Conservation (phyloP, 2,888 invertebrate species). For the Sicus ferrugineus region DNA sequence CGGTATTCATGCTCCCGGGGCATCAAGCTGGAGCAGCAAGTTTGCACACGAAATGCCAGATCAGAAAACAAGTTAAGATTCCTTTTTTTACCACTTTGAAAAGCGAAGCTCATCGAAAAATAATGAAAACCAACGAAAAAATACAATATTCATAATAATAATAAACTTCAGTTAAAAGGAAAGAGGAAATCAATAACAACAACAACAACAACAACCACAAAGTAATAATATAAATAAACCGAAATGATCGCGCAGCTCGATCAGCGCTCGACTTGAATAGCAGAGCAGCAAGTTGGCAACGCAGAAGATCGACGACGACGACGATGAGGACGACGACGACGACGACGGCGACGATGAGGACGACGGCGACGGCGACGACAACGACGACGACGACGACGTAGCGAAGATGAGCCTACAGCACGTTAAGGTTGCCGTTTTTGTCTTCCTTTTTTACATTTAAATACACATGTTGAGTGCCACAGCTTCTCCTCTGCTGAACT, state of each 20-base stretch:
- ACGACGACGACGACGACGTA: too few relatives aligned
- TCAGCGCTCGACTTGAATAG: background rate
- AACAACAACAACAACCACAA: slow-evolving; percentile 25
- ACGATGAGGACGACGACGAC: background rate
- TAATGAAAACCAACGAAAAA: background rate
- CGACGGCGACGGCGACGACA: too few relatives aligned
- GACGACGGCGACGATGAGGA: too few relatives aligned
- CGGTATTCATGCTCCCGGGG: background rate
- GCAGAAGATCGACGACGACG: background rate
- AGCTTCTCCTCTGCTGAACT: background rate
- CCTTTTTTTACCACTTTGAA: slow-evolving; percentile 17
- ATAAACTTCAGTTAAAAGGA: slow-evolving; percentile 10
- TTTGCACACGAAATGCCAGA: background rate
- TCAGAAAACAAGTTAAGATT: background rate
- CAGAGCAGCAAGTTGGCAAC: slow-evolving; percentile 6
- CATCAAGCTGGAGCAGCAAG: background rate
- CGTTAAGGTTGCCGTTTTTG: slow-evolving; percentile 13
- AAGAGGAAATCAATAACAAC: slow-evolving; percentile 7
- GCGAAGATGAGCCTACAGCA: slow-evolving; percentile 26
- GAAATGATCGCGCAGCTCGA: slow-evolving; percentile 12
- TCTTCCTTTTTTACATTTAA: slow-evolving; percentile 1
- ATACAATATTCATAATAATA: slow-evolving; percentile 7
- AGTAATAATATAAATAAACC: slow-evolving; percentile 29
- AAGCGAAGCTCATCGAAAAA: background rate
- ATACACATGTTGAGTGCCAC: too few relatives aligned